A percentile compares a stretch with the other conserved stretches of the same genome.
phyloP scores from a whole-genome alignment of 2,888 invertebrate genomes.

The Dasypolia templi region DNA sequence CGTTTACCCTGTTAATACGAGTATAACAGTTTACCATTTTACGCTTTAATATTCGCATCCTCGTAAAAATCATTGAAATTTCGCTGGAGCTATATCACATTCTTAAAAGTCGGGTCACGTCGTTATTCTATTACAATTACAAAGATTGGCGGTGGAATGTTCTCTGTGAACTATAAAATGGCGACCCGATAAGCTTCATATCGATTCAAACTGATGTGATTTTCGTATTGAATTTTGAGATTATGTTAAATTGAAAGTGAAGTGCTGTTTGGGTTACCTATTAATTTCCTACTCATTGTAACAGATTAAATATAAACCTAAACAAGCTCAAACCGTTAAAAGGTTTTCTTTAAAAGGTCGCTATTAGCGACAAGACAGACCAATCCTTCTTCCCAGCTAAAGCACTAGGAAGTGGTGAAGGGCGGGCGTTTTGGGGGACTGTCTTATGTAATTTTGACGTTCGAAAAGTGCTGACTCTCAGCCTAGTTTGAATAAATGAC shows the following conservation, averaged over 20 bases:
- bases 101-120: constrained; percentile 52
- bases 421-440: too few species aligned
- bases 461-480: too few species aligned
- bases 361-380: neutral
- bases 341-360: neutral
- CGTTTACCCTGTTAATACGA: constrained; percentile 43
- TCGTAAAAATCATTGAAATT: constrained; percentile 57
- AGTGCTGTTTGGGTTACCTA: neutral
- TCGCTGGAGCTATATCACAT: constrained; percentile 36
- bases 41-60: too few species aligned
- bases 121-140: constrained; percentile 45
- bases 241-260: constrained; percentile 9
- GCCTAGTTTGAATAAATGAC: too few species aligned
- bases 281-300: neutral
- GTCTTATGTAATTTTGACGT: too few species aligned
- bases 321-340: neutral
- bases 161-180: constrained; percentile 26
- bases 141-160: constrained; percentile 36
- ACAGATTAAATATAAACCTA: constrained; percentile 1
- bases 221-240: neutral
- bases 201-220: constrained; percentile 5
- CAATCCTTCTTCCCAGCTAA: too few species aligned
- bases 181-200: neutral
- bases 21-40: constrained; percentile 51
- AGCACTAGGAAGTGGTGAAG: too few species aligned